Evolutionary conservation across 2,888 invertebrate genomes (phyloP).

Genomic region (Odontothrips loti): DNA sequence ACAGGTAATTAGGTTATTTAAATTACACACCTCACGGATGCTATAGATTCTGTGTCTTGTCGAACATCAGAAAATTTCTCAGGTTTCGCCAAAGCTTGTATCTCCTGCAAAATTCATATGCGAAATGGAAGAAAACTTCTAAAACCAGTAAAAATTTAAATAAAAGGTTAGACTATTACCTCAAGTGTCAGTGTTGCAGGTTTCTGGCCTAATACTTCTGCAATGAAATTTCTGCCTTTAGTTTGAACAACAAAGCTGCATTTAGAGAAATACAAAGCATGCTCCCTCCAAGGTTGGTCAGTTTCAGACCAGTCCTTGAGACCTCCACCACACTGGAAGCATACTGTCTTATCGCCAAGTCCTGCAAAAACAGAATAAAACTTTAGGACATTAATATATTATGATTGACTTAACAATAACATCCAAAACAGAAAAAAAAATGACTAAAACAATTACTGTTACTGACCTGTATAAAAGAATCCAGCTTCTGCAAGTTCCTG

Average conservation of each 20-base stretch:
- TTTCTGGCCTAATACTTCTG: slow-evolving; percentile 55
- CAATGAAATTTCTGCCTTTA: slow-evolving; percentile 75
- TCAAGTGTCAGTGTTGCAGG: slow-evolving; percentile 50
- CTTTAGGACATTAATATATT: no score
- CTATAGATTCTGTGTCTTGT: background rate
- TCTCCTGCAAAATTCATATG: background rate
- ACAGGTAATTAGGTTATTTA: no score
- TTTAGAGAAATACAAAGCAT: slow-evolving; percentile 84
- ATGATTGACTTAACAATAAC: slow-evolving; percentile 25
- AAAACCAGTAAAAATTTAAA: no score
- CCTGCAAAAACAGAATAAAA: no score
- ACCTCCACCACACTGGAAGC: slow-evolving; percentile 91
- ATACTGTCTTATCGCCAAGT: slow-evolving; percentile 81
- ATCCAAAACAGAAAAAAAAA: background rate
- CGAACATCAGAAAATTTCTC: background rate
- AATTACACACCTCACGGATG: background rate
- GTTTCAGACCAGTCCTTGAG: slow-evolving; percentile 87
- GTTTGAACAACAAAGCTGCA: slow-evolving; percentile 77
- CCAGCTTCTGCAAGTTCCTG: slow-evolving; percentile 81
- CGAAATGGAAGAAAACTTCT: background rate
- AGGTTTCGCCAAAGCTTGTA: background rate
- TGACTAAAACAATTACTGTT: background rate
- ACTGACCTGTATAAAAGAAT: slow-evolving; percentile 78
- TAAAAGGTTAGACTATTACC: slow-evolving; percentile 37
- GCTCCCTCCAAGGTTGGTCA: slow-evolving; percentile 93